Percentiles rank a stretch among this genome's conserved stretches.
These are phyloP conservation scores for Hydraecia micacea DNA, from an alignment of 2,888 invertebrate genomes.

Conservation along the genomic window DNA sequence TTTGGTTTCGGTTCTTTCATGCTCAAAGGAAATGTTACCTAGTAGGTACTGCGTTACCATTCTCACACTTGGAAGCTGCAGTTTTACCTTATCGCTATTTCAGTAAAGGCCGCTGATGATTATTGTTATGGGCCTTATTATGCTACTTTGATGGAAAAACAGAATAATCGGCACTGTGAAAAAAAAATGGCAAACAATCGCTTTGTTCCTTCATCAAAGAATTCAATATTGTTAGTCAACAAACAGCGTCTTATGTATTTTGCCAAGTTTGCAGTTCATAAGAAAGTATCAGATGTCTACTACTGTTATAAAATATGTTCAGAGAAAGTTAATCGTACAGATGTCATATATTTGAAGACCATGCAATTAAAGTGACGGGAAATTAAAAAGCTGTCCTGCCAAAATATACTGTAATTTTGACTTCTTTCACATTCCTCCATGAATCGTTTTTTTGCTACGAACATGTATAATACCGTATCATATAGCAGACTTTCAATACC, in stretches of 20 bases:
- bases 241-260: not conserved
- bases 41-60: slow-evolving; percentile 73
- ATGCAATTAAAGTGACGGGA: slow-evolving; percentile 15
- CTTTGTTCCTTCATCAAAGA: not conserved
- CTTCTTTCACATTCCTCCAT: slow-evolving; percentile 27
- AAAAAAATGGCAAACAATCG: not conserved
- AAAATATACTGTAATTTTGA: slow-evolving; percentile 20
- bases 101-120: slow-evolving; percentile 19
- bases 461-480: slow-evolving; percentile 12
- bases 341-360: slow-evolving; percentile 14
- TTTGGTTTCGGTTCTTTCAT: not conserved
- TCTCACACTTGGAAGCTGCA: slow-evolving; percentile 72
- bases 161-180: not conserved
- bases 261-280: slow-evolving; percentile 2
- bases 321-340: slow-evolving; percentile 31
- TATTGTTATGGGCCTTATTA: not conserved
- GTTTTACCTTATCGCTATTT: slow-evolving; percentile 23
- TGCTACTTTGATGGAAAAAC: not conserved
- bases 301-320: not conserved
- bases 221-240: not conserved
- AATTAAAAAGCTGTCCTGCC: slow-evolving; percentile 29
- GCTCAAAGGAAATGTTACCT: slow-evolving; percentile 77
- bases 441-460: not conserved
- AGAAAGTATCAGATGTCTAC: not conserved
- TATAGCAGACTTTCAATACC: slow-evolving; percentile 53